Conservation (phyloP, 2,797 vertebrate species). For the Acanthurus leucopareius region DNA sequence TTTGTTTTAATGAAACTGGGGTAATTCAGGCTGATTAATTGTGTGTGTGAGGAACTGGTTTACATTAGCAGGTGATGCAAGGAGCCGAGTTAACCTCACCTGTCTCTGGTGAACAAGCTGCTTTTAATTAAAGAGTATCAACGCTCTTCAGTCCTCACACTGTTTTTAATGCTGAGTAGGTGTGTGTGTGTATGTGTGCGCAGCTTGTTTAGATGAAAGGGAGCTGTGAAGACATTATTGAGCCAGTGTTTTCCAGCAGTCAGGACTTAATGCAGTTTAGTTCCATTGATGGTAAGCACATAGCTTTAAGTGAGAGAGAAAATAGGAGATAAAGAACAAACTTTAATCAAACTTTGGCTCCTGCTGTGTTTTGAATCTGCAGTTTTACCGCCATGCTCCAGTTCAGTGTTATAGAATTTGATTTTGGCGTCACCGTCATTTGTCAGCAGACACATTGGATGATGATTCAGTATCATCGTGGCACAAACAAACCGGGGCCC, state of each 20-base stretch:
- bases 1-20: slow-evolving; percentile 27
- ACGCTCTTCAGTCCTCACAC: neutral
- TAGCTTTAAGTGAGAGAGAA: neutral
- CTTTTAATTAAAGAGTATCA: slow-evolving; percentile 55
- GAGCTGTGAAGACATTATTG: slow-evolving; percentile 41
- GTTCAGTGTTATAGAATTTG: slow-evolving; percentile 9
- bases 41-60: slow-evolving; percentile 13
- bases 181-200: slow-evolving; percentile 8
- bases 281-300: slow-evolving; percentile 34
- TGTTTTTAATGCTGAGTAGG: slow-evolving; percentile 24
- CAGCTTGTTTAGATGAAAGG: slow-evolving; percentile 7
- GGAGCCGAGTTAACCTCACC: slow-evolving; percentile 10
- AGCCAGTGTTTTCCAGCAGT: slow-evolving; percentile 29
- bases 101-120: slow-evolving; percentile 16
- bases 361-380: neutral
- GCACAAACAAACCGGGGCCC: slow-evolving; percentile 46
- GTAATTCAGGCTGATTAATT: slow-evolving; percentile 27
- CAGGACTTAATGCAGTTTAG: slow-evolving; percentile 41
- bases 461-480: slow-evolving; percentile 54
- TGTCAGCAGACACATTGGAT: slow-evolving; percentile 37
- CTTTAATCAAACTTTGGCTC: slow-evolving; percentile 1
- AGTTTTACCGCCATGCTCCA: neutral
- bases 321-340: neutral
- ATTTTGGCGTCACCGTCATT: slow-evolving; percentile 22
- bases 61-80: slow-evolving; percentile 13